Base-by-base conservation (phyloP, 2,888 invertebrate species). In the Cheilosia vulpina region DNA sequence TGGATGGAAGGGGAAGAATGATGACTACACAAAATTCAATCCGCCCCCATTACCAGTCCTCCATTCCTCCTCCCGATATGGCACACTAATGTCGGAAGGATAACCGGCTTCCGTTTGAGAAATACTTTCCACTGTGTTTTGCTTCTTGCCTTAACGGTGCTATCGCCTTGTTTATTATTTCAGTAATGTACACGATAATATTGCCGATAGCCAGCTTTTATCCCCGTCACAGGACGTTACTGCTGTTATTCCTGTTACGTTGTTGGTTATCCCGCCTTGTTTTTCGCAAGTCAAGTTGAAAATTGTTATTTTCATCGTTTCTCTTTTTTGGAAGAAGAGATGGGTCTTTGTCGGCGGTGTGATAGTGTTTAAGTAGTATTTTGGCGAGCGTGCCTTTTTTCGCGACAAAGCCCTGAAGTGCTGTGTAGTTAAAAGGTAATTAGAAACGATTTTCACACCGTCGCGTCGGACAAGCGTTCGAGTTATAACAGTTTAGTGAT, bases 91-190 rank as follows among this genome's bases (percentile, higher is more conserved):
- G 83, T 66, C 78, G 73, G 68, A 79, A 73, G 72, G 68, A 73
- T 79, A 83, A 68, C 57, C 65, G 55, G 24, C 62, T 63, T 62
- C 68, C 73, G 38, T 43, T 50, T 24, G 13, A 27, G 60, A 63
- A 17, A 77, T 69, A 62, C 69, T 62, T 47, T 55, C 47, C 2
- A 31, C 77, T 47, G 24, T 55, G 62, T 60, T 73, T 19, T 62
- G 57, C 57, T 73, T 57, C 43, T 72, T 66, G 66, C 62, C 57
- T 73, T 73, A 45, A 63, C 72, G 57, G 73, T 68, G 68, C 68
- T 62, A 68, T 73, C 66, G 80, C 50, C 80, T 57, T 79, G 83
- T 83, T 79, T 83, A 68, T 83, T 79, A 79, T 83, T 68, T 73
- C 57, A 41, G 63, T 75, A 75, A 81, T 81, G 68, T 76, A 47